A percentile compares a stretch with the other conserved stretches of the same genome.
Evolutionary conservation across 2,113 vertebrate genomes (phyloP).

Genomic region (Tupaia tana): DNA sequence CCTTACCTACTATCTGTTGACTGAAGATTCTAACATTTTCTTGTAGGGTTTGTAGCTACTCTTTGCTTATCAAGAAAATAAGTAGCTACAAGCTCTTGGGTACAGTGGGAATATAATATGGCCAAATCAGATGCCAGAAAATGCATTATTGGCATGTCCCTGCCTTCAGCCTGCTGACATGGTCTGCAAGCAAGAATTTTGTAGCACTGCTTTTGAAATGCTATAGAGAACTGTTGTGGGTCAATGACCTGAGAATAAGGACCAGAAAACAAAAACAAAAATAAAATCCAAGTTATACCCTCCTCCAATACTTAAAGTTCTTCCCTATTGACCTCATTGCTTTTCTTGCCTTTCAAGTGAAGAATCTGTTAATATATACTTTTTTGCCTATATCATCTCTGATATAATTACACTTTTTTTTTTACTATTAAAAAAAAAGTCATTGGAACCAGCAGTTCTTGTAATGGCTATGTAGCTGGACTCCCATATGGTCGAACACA

Average conservation of each 20-base stretch:
- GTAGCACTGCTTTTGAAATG: not conserved
- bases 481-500: too few relatives aligned
- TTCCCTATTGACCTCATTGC: not conserved
- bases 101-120: not conserved
- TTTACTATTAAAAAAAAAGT: too few relatives aligned
- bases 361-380: not conserved
- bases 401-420: not conserved
- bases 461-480: too few relatives aligned
- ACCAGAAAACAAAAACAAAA: not conserved
- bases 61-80: not conserved
- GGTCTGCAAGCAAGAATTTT: not conserved
- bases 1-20: not conserved
- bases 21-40: not conserved
- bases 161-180: not conserved
- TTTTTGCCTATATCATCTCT: not conserved
- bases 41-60: not conserved
- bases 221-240: not conserved
- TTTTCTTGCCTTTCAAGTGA: not conserved
- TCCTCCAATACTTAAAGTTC: not conserved
- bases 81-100: not conserved
- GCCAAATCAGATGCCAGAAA: not conserved
- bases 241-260: not conserved
- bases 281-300: not conserved
- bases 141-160: not conserved
- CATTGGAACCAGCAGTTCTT: too few relatives aligned